phyloP scores from a whole-genome alignment of 2,888 invertebrate species.

The Litoditis marina region DNA sequence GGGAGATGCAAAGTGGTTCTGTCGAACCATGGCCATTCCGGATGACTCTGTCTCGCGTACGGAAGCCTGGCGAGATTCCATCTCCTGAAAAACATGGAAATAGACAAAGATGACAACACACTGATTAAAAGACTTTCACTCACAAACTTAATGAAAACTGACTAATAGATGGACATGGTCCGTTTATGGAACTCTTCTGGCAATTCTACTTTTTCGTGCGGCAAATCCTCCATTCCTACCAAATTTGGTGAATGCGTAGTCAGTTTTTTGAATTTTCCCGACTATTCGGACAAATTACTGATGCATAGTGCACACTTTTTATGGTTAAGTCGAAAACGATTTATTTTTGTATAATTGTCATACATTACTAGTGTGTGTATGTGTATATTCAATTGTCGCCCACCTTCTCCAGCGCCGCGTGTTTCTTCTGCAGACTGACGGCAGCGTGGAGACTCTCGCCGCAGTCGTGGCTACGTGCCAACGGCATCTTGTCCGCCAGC shows the following conservation, averaged over 20 bases:
- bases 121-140: too few species aligned
- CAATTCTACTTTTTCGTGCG: background rate
- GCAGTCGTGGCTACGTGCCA: constrained; percentile 90
- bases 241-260: too few species aligned
- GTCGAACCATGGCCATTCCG: constrained; percentile 47
- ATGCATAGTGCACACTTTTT: too few species aligned
- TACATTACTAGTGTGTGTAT: background rate
- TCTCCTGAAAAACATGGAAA: constrained; percentile 31
- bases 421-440: constrained; percentile 87
- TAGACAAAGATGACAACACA: too few species aligned
- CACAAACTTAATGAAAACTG: too few species aligned
- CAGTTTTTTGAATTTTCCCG: too few species aligned
- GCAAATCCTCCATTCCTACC: too few species aligned
- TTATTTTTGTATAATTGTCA: too few species aligned
- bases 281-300: too few species aligned
- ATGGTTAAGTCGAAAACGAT: too few species aligned
- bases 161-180: too few species aligned
- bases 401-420: constrained; percentile 85
- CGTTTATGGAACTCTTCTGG: background rate
- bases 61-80: constrained; percentile 46
- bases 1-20: constrained; percentile 78
- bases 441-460: constrained; percentile 73
- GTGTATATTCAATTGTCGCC: constrained; percentile 63
- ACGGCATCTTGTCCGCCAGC: constrained; percentile 82
- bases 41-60: constrained; percentile 41